Evolutionary conservation across 2,888 invertebrate genomes (phyloP).

Genomic region (Blomia tropicalis): DNA sequence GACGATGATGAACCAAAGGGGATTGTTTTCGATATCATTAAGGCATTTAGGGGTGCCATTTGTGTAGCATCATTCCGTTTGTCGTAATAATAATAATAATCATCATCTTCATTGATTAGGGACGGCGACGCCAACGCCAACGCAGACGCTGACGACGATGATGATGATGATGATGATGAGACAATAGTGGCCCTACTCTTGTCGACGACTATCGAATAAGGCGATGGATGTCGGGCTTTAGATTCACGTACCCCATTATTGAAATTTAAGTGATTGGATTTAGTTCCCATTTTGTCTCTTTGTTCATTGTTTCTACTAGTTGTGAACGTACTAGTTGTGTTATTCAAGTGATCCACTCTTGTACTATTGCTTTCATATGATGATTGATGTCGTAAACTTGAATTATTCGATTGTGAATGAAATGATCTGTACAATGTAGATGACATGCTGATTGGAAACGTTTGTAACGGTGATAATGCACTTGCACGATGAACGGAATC

Average conservation of each 20-base stretch:
- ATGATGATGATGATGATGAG: neutral
- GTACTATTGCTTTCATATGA: neutral
- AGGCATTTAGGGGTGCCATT: neutral
- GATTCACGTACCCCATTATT: neutral
- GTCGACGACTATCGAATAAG: neutral
- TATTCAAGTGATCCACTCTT: too few species aligned
- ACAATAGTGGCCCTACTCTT: too few species aligned
- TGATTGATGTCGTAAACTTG: too few species aligned
- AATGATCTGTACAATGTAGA: neutral
- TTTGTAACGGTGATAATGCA: slow-evolving; percentile 7
- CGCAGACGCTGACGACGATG: neutral
- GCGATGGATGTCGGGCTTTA: too few species aligned
- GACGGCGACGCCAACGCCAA: neutral
- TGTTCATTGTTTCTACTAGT: neutral
- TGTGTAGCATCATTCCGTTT: neutral
- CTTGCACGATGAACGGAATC: slow-evolving; percentile 9
- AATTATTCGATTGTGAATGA: neutral
- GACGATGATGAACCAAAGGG: neutral
- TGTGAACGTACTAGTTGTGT: too few species aligned
- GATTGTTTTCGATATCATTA: neutral
- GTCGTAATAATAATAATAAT: neutral
- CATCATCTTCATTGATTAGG: neutral
- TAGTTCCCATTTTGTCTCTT: neutral
- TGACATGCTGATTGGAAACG: too few species aligned
- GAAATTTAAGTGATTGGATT: neutral